A percentile compares a stretch with the other conserved stretches of the same genome.
Conservation (phyloP, 1,140 invertebrate species). For the Acyrthosiphon pisum region DNA sequence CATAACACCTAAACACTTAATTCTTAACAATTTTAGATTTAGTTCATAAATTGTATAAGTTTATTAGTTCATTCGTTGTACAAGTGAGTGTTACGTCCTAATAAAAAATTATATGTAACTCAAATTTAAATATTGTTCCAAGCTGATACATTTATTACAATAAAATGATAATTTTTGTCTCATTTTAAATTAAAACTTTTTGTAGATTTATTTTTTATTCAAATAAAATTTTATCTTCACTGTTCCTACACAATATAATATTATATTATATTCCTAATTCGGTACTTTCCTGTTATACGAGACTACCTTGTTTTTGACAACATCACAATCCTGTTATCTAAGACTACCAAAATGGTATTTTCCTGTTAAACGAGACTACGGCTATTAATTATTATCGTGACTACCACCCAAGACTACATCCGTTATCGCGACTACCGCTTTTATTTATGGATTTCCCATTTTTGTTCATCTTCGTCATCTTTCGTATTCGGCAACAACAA, state of each 20-base stretch:
- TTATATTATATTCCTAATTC: neutral
- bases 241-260: neutral
- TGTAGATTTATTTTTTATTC: neutral
- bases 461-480: no score
- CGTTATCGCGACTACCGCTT: no score
- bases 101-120: conserved; percentile 37
- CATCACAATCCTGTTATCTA: no score
- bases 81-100: neutral
- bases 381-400: no score
- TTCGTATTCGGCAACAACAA: no score
- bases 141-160: conserved; percentile 39
- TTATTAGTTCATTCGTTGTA: conserved; percentile 33
- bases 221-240: neutral
- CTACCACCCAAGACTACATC: no score
- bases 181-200: conserved; percentile 29
- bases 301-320: no score
- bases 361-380: no score
- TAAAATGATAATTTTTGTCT: conserved; percentile 42
- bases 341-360: no score
- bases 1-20: conserved; percentile 18
- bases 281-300: no score
- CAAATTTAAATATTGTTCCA: conserved; percentile 41
- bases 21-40: conserved; percentile 36
- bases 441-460: no score
- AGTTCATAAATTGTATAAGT: conserved; percentile 38